These are phyloP conservation scores for Cyaniris semiargus DNA, from an alignment of 2,888 invertebrate species.

Conservation along the genomic window DNA sequence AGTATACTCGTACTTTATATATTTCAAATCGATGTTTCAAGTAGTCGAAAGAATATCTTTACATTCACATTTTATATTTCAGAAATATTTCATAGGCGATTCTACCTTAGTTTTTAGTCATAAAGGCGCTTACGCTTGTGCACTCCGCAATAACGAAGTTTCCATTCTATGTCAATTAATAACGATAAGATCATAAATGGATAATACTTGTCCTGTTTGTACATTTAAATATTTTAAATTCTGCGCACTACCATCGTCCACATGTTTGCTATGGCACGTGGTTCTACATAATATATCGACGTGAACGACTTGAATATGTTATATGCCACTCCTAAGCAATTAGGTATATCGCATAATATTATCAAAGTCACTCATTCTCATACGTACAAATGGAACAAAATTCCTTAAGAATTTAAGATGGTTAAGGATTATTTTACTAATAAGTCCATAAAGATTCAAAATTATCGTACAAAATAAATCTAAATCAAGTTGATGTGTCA, in stretches of 20 bases:
- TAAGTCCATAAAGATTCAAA: background rate
- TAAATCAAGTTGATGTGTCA: background rate
- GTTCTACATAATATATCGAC: background rate
- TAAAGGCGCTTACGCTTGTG: too few species aligned
- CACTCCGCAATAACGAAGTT: too few species aligned
- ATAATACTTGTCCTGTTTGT: background rate
- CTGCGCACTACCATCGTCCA: background rate
- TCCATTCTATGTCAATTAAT: background rate
- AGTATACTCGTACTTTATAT: too few species aligned
- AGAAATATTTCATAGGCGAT: background rate
- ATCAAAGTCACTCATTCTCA: background rate
- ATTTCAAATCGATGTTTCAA: too few species aligned
- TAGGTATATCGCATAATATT: background rate
- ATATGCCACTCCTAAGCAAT: background rate
- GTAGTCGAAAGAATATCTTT: too few species aligned
- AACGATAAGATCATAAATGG: background rate
- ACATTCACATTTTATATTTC: too few species aligned
- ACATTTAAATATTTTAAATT: background rate
- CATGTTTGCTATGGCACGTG: slow-evolving; percentile 1
- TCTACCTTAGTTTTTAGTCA: too few species aligned
- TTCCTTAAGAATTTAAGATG: background rate
- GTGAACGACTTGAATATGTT: slow-evolving; percentile 1
- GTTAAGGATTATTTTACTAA: background rate
- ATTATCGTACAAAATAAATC: background rate
- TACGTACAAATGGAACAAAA: background rate